phyloP scores from a whole-genome alignment of 2,113 vertebrate genomes.

The Laticauda colubrina region DNA sequence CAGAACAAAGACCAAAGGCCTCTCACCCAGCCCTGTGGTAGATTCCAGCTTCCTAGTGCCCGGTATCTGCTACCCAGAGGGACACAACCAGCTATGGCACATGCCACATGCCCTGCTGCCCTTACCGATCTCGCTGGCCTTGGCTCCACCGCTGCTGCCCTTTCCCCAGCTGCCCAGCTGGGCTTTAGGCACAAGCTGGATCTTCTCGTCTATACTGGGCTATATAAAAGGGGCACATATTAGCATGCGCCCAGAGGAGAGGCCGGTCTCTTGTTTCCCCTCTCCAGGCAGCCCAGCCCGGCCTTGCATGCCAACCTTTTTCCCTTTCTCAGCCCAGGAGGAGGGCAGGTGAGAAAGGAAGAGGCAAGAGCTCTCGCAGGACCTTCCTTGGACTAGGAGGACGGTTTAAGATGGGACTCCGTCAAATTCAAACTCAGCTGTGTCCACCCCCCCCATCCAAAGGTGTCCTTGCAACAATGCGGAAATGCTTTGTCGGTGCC shows the following conservation, averaged over 20 bases:
- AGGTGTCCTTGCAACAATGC: neutral
- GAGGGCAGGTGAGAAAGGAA: neutral
- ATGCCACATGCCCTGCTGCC: accelerated
- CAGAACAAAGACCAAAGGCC: too few relatives aligned
- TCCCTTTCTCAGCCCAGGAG: neutral
- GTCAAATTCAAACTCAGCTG: neutral
- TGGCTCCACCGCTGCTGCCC: conserved; percentile 97
- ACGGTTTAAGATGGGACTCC: neutral
- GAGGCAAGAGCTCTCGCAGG: neutral
- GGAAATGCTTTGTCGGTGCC: neutral
- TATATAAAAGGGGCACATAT: conserved; percentile 59
- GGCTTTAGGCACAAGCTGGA: conserved; percentile 94
- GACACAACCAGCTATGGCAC: neutral
- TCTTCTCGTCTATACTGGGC: conserved; percentile 98
- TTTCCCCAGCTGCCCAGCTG: conserved; percentile 95
- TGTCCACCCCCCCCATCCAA: neutral
- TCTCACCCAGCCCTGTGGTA: neutral
- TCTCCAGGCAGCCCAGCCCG: neutral
- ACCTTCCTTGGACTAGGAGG: neutral
- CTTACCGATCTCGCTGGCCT: conserved; percentile 90
- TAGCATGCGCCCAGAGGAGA: neutral
- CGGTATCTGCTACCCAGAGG: neutral
- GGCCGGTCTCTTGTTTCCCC: neutral
- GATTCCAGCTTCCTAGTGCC: neutral
- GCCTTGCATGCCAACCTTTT: neutral